phyloP scores from a whole-genome alignment of 2,797 vertebrate genomes.

The Neosilurus mollespiculum region DNA sequence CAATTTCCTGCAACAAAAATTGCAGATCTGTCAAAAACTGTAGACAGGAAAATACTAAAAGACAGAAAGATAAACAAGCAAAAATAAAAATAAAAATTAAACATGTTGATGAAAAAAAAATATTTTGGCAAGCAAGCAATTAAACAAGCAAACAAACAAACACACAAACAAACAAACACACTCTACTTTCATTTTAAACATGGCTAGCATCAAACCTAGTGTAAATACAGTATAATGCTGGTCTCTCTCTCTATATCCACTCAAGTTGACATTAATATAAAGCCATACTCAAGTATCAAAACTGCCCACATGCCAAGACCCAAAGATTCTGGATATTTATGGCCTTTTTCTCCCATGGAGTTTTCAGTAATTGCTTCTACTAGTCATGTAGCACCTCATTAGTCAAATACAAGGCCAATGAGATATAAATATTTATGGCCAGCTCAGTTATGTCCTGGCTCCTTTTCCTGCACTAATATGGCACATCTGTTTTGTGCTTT shows the following conservation, averaged over 20 bases:
- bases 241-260: neutral
- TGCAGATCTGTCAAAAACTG: too few species aligned
- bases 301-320: conserved; percentile 21
- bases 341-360: conserved; percentile 23
- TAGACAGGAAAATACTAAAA: too few species aligned
- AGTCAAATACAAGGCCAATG: conserved; percentile 51
- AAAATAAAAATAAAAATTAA: too few species aligned
- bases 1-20: too few species aligned
- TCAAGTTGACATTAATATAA: neutral
- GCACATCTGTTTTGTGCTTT: conserved; percentile 49
- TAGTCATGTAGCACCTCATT: conserved; percentile 49
- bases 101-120: too few species aligned
- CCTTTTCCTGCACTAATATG: conserved; percentile 46
- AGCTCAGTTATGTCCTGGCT: conserved; percentile 48
- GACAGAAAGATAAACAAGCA: too few species aligned
- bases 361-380: conserved; percentile 43
- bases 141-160: too few species aligned
- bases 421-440: conserved; percentile 58
- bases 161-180: too few species aligned
- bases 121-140: too few species aligned
- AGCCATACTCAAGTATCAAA: neutral
- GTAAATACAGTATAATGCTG: neutral
- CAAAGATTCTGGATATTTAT: conserved; percentile 20
- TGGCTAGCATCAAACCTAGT: neutral
- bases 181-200: neutral